phyloP scores from a whole-genome alignment of 2,888 invertebrate genomes.

The Xestobium rufovillosum region DNA sequence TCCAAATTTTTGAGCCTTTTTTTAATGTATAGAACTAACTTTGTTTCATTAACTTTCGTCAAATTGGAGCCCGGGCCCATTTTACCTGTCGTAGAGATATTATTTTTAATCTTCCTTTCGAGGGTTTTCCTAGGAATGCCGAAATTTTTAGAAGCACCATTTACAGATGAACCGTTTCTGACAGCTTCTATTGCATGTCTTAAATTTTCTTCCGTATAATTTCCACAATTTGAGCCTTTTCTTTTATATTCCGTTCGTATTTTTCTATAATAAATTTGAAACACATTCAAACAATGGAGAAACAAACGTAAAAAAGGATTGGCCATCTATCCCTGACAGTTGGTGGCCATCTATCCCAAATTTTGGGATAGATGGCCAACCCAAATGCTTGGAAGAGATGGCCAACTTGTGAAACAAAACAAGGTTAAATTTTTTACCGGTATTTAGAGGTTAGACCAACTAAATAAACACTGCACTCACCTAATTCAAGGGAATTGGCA shows the following conservation, averaged over 20 bases:
- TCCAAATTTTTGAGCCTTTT: constrained; percentile 7
- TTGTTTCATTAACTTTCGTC: constrained; percentile 10
- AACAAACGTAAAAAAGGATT: constrained; percentile 1
- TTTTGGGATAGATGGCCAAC: too few relatives aligned
- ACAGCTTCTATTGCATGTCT: constrained; percentile 13
- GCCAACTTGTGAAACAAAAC: neutral
- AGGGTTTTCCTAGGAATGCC: constrained; percentile 12
- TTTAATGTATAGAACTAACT: constrained; percentile 13
- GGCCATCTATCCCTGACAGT: neutral
- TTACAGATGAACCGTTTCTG: constrained; percentile 10
- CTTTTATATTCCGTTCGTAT: constrained; percentile 14
- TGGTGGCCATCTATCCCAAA: constrained; percentile 2
- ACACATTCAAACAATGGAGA: neutral
- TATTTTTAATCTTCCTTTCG: constrained; percentile 10
- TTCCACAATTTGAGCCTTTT: constrained; percentile 10
- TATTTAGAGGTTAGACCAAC: neutral
- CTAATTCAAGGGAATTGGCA: neutral
- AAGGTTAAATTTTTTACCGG: neutral
- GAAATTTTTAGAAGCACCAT: constrained; percentile 9
- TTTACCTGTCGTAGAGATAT: constrained; percentile 9
- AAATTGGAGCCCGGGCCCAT: constrained; percentile 13
- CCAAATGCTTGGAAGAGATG: constrained; percentile 1
- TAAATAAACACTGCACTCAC: neutral
- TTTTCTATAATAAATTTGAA: constrained; percentile 13
- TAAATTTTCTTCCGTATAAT: constrained; percentile 11